Percentiles rank a stretch among this genome's conserved stretches.
Conservation (phyloP, 2,797 vertebrate genomes). For the Dendrocincla fuliginosa region DNA sequence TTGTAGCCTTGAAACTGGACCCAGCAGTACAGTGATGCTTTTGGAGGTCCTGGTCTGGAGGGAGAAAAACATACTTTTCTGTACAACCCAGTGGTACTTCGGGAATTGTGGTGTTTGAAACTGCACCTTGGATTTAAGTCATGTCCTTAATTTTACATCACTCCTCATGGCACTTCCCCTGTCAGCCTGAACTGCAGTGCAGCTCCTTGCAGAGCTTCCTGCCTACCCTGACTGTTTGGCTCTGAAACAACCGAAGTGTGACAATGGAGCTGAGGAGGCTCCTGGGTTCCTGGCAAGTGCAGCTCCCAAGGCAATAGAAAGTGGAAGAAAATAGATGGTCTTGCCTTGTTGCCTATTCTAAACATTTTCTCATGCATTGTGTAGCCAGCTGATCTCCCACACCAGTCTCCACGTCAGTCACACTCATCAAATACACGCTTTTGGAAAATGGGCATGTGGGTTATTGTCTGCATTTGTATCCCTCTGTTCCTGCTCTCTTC, state of each 20-base stretch:
- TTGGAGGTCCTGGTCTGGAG: not conserved
- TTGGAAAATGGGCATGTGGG: not conserved
- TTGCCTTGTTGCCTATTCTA: not conserved
- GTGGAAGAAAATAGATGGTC: not conserved
- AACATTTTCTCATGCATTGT: not conserved
- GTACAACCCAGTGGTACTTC: not conserved
- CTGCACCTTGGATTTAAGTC: not conserved
- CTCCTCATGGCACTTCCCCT: fast-evolving
- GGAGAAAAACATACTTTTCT: fast-evolving
- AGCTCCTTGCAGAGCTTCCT: not conserved
- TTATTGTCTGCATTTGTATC: not conserved
- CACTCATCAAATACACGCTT: fast-evolving
- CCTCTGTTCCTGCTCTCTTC: not conserved
- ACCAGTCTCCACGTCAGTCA: not conserved
- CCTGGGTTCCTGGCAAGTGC: not conserved
- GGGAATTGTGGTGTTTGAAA: not conserved
- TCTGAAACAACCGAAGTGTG: not conserved
- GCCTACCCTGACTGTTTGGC: not conserved
- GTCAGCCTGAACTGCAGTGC: not conserved
- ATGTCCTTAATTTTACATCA: not conserved
- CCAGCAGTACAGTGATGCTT: not conserved
- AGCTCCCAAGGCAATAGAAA: not conserved
- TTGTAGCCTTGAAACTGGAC: not conserved
- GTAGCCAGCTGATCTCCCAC: not conserved
- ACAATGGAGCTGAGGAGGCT: not conserved